phyloP scores from a whole-genome alignment of 2,888 invertebrate genomes.

The Drosophila testacea region DNA sequence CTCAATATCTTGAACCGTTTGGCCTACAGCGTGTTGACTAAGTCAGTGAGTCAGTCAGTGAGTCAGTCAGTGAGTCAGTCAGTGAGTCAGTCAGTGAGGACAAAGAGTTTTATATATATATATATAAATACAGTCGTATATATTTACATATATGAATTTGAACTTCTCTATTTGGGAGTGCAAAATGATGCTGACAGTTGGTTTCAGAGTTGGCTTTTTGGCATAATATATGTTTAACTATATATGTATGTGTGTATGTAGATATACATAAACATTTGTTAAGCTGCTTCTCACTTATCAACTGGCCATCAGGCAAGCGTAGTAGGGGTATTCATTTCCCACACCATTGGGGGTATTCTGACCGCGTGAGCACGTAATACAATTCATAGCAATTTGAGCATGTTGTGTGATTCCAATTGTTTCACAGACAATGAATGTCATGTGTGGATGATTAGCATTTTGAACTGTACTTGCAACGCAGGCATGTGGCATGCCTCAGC shows the following conservation, averaged over 20 bases:
- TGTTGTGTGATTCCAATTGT: slow-evolving; percentile 73
- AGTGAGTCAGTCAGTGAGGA: too few species aligned
- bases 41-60: too few species aligned
- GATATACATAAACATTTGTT: slow-evolving; percentile 29
- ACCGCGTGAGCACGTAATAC: slow-evolving; percentile 59
- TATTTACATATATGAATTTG: background rate
- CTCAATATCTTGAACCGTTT: too few species aligned
- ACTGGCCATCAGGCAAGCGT: slow-evolving; percentile 2
- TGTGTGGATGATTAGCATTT: slow-evolving; percentile 77
- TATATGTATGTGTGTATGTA: background rate
- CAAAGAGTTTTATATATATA: too few species aligned
- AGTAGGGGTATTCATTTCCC: background rate
- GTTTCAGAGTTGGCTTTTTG: slow-evolving; percentile 14
- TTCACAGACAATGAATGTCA: slow-evolving; percentile 79
- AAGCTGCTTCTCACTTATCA: slow-evolving; percentile 37
- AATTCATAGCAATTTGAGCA: slow-evolving; percentile 69
- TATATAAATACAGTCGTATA: background rate
- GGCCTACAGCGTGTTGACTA: too few species aligned
- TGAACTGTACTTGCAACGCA: slow-evolving; percentile 54
- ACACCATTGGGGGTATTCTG: background rate
- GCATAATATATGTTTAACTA: slow-evolving; percentile 3
- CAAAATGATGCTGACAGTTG: slow-evolving; percentile 14
- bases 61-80: too few species aligned
- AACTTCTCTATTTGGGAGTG: slow-evolving; percentile 5
- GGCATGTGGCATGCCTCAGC: slow-evolving; percentile 5